Conservation (phyloP, 2,888 invertebrate genomes). For the Eulithis prunata region DNA sequence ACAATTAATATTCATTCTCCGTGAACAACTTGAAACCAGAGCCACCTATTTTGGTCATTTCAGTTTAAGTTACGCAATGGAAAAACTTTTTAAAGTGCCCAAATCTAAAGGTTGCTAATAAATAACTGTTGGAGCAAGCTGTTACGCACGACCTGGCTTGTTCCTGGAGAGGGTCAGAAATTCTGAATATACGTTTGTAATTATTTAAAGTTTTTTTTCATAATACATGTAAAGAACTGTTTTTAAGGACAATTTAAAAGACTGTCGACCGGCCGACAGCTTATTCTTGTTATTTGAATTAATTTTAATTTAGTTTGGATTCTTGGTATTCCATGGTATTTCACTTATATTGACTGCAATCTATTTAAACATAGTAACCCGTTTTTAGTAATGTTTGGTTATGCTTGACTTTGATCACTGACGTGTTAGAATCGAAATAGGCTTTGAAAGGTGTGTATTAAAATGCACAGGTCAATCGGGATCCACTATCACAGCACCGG, state of each 20-base stretch:
- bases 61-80: slow-evolving; percentile 74
- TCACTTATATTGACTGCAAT: too few relatives aligned
- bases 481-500: slow-evolving; percentile 67
- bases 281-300: too few relatives aligned
- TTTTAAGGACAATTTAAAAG: too few relatives aligned
- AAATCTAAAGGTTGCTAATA: slow-evolving; percentile 75
- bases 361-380: too few relatives aligned
- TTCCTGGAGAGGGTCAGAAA: slow-evolving; percentile 64
- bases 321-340: too few relatives aligned
- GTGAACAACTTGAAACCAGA: slow-evolving; percentile 53
- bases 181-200: slow-evolving; percentile 71
- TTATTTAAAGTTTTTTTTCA: slow-evolving; percentile 62
- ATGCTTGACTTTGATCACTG: too few relatives aligned
- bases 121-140: slow-evolving; percentile 81
- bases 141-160: slow-evolving; percentile 76
- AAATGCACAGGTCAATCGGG: slow-evolving; percentile 39
- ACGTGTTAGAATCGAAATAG: neutral
- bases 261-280: too few relatives aligned
- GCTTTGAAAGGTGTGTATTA: slow-evolving; percentile 17
- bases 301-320: too few relatives aligned
- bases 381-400: too few relatives aligned
- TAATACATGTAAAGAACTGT: too few relatives aligned
- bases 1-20: slow-evolving; percentile 75
- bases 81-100: slow-evolving; percentile 78
- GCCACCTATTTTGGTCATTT: slow-evolving; percentile 38